phyloP scores from a whole-genome alignment of 2,888 invertebrate species.

The Rhingia campestris region DNA sequence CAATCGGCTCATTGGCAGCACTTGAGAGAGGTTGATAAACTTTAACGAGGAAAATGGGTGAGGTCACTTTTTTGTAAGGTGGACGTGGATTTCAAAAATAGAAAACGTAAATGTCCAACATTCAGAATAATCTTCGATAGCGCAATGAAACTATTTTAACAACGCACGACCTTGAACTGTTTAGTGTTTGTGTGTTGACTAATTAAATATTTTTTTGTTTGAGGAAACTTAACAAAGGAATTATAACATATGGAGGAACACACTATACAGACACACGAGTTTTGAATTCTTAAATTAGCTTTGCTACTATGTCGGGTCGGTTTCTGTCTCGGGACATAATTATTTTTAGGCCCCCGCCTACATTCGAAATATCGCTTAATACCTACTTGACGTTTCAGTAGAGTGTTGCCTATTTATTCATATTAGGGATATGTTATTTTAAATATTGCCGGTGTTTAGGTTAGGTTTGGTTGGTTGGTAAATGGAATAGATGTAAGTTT shows the following conservation, averaged over 20 bases:
- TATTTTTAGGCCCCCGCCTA: too few species aligned
- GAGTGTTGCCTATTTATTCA: too few species aligned
- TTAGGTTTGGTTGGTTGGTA: too few species aligned
- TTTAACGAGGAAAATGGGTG: not conserved
- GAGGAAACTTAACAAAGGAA: not conserved
- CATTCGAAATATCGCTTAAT: too few species aligned
- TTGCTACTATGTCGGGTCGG: too few species aligned
- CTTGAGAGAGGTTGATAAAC: constrained; percentile 43
- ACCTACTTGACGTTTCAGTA: too few species aligned
- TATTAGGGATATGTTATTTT: too few species aligned
- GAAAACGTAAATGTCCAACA: not conserved
- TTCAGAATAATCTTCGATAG: too few species aligned
- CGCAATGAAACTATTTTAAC: not conserved
- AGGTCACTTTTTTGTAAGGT: not conserved
- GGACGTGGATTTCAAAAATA: not conserved
- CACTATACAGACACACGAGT: not conserved
- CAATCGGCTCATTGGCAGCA: not conserved
- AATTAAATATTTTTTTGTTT: not conserved
- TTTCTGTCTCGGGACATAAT: too few species aligned
- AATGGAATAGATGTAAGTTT: too few species aligned
- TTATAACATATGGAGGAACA: not conserved
- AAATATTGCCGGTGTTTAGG: too few species aligned
- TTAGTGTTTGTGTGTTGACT: not conserved
- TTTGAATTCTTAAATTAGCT: not conserved
- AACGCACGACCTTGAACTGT: constrained; percentile 13